A percentile compares a stretch with the other conserved stretches of the same genome.
Conservation (phyloP, 1,140 invertebrate species). For the Panulirus ornatus region DNA sequence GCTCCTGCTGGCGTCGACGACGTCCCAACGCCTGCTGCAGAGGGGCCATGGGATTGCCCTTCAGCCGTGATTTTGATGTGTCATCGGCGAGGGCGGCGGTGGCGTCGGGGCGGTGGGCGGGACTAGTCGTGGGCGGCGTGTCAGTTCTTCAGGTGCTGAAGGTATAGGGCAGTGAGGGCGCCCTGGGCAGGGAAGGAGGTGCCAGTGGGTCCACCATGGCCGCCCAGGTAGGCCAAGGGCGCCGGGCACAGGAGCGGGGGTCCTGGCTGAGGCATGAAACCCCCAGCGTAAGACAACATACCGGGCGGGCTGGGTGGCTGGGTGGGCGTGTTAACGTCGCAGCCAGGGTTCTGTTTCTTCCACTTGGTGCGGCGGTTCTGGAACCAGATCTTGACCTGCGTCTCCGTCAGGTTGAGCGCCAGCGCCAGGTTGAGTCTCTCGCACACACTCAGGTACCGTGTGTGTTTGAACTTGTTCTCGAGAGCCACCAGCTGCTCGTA, state of each 20-base stretch:
- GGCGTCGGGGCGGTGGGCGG: background rate
- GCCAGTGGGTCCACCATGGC: background rate
- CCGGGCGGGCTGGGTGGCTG: constrained; percentile 62
- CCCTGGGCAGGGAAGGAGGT: constrained; percentile 49
- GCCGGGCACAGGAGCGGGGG: constrained; percentile 56
- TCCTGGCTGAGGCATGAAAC: constrained; percentile 41
- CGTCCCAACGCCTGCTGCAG: background rate
- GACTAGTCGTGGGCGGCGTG: constrained; percentile 26
- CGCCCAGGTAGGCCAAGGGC: constrained; percentile 55
- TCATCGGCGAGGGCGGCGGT: background rate
- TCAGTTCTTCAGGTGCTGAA: constrained; percentile 69
- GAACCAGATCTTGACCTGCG: constrained; percentile 69
- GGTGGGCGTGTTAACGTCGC: constrained; percentile 64
- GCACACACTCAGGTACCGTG: constrained; percentile 62
- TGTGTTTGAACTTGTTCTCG: constrained; percentile 69
- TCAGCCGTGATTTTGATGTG: too few relatives aligned
- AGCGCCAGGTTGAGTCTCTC: constrained; percentile 64
- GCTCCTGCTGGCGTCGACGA: background rate
- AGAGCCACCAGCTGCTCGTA: constrained; percentile 98
- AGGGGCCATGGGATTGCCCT: background rate
- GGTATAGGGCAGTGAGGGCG: constrained; percentile 61
- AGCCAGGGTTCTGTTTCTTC: constrained; percentile 66
- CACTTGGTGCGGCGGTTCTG: constrained; percentile 67
- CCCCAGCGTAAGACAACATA: constrained; percentile 46
- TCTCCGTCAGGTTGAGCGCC: constrained; percentile 69